Evolutionary conservation across 2,888 invertebrate genomes (phyloP).

Genomic region (Orthosia cruda): DNA sequence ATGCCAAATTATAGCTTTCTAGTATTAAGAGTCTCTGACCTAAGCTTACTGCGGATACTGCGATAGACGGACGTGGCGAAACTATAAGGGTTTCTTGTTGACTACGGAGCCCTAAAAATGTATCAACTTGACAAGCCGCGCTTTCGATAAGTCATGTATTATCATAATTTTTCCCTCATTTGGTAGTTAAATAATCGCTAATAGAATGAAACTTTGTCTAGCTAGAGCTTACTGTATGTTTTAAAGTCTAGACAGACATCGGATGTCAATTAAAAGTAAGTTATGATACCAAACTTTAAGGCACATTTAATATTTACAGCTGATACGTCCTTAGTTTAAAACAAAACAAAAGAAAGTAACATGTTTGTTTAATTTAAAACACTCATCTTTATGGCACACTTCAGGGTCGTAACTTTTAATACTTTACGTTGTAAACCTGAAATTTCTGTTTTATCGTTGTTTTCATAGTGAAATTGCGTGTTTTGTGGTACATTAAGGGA

Average conservation of each 20-base stretch:
- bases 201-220: too few species aligned
- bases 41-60: too few species aligned
- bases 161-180: too few species aligned
- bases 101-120: too few species aligned
- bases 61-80: too few species aligned
- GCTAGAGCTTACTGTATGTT: too few species aligned
- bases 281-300: constrained; percentile 14
- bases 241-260: not conserved
- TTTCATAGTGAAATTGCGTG: constrained; percentile 44
- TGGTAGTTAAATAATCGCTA: too few species aligned
- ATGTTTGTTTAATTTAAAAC: constrained; percentile 50
- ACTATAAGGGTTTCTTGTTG: too few species aligned
- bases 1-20: too few species aligned
- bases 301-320: not conserved
- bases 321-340: constrained; percentile 7
- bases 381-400: constrained; percentile 47
- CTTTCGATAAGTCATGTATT: too few species aligned
- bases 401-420: constrained; percentile 60
- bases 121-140: too few species aligned
- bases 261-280: not conserved
- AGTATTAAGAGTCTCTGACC: too few species aligned
- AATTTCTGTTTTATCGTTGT: constrained; percentile 51
- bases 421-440: constrained; percentile 52
- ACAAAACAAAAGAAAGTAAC: constrained; percentile 27
- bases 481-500: constrained; percentile 30